Percentiles rank a stretch among this genome's conserved stretches.
These are phyloP conservation scores for Misgurnus anguillicaudatus DNA, from an alignment of 2,113 vertebrate species.

Conservation along the genomic window DNA sequence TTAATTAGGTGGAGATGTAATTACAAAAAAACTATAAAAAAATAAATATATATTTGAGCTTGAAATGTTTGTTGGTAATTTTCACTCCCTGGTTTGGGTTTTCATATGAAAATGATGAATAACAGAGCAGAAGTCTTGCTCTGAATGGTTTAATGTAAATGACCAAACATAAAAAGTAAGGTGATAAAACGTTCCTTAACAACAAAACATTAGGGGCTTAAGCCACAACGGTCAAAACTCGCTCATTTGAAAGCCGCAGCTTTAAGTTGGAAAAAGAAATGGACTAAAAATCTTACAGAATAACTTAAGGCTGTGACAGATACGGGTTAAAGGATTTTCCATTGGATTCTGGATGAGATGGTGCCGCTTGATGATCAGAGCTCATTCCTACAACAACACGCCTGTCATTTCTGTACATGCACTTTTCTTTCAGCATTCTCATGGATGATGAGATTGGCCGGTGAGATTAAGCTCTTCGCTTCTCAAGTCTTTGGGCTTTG, in stretches of 20 bases:
- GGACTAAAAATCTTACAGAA: slow-evolving; percentile 5
- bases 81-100: too few relatives aligned
- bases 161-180: too few relatives aligned
- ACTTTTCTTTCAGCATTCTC: slow-evolving; percentile 1
- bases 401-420: not conserved
- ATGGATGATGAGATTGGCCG: not conserved
- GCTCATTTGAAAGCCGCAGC: not conserved
- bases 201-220: too few relatives aligned
- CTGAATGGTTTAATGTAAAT: too few relatives aligned
- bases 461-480: slow-evolving; percentile 1
- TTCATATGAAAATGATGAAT: too few relatives aligned
- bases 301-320: not conserved
- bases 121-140: too few relatives aligned
- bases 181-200: too few relatives aligned
- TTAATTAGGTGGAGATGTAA: too few relatives aligned
- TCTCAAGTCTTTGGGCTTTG: slow-evolving; percentile 1
- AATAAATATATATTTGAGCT: too few relatives aligned
- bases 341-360: slow-evolving; percentile 21
- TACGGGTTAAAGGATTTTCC: slow-evolving; percentile 34
- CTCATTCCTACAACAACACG: slow-evolving; percentile 21
- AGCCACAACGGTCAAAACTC: not conserved
- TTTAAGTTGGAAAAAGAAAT: slow-evolving; percentile 22
- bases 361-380: slow-evolving; percentile 13
- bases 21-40: too few relatives aligned
- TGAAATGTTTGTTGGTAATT: too few relatives aligned